A percentile compares a stretch with the other conserved stretches of the same genome.
These are phyloP conservation scores for Seriola quinqueradiata DNA, from an alignment of 2,113 vertebrate genomes.

Conservation along the genomic window DNA sequence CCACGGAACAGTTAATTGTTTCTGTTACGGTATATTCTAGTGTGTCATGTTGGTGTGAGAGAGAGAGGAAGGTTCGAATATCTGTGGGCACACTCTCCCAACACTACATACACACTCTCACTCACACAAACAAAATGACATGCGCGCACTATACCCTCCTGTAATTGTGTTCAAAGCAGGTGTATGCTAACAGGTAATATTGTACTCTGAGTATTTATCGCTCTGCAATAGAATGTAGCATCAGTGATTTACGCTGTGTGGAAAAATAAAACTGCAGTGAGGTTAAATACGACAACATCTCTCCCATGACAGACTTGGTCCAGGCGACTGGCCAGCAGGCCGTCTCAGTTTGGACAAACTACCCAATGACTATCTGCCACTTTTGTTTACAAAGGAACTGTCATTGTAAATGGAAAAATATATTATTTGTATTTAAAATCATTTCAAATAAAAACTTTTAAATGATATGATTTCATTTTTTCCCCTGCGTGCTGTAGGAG, in stretches of 20 bases:
- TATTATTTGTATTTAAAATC: slow-evolving; percentile 94
- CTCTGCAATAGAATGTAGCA: slow-evolving; percentile 84
- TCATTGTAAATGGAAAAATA: slow-evolving; percentile 91
- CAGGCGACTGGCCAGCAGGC: slow-evolving; percentile 30
- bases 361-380: slow-evolving; percentile 84
- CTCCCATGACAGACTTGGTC: slow-evolving; percentile 56
- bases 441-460: slow-evolving; percentile 94
- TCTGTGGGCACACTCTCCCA: slow-evolving; percentile 41
- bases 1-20: slow-evolving; percentile 16
- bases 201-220: slow-evolving; percentile 72
- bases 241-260: slow-evolving; percentile 74
- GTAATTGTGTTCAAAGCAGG: slow-evolving; percentile 59
- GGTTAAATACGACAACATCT: slow-evolving; percentile 65
- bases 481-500: not conserved
- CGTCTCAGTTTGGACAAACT: slow-evolving; percentile 63
- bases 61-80: slow-evolving; percentile 49
- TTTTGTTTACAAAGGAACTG: slow-evolving; percentile 92
- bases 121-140: slow-evolving; percentile 25
- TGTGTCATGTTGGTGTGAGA: slow-evolving; percentile 36
- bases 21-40: slow-evolving; percentile 10
- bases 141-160: slow-evolving; percentile 35
- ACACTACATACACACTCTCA: slow-evolving; percentile 22
- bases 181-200: slow-evolving; percentile 57
- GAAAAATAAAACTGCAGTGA: slow-evolving; percentile 65
- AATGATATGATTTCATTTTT: slow-evolving; percentile 63